Evolutionary conservation across 2,797 vertebrate species (phyloP).

Genomic region (Pangasius djambal): DNA sequence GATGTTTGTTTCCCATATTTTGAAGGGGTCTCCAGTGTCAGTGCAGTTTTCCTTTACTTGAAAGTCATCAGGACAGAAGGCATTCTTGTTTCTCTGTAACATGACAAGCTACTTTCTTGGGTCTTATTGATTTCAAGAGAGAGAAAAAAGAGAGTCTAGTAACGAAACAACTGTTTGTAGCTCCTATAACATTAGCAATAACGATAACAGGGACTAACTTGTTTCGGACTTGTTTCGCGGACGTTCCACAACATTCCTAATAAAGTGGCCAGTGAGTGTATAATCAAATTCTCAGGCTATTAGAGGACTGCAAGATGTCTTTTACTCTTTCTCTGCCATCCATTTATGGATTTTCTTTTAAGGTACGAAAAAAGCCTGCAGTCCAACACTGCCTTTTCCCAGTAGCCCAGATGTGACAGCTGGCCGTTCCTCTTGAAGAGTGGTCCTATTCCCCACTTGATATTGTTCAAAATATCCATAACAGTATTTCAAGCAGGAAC

Average conservation of each 20-base stretch:
- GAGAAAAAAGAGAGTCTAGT: background rate
- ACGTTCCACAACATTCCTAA: background rate
- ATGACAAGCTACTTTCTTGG: background rate
- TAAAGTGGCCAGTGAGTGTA: background rate
- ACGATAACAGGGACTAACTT: background rate
- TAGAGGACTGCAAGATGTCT: background rate
- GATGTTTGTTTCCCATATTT: background rate
- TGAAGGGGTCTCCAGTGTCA: background rate
- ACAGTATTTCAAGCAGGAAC: slow-evolving; percentile 25
- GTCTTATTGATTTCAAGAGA: no score
- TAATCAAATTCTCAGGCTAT: background rate
- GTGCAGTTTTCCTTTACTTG: background rate
- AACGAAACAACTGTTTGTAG: background rate
- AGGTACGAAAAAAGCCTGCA: background rate
- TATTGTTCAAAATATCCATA: slow-evolving; percentile 28
- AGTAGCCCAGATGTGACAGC: slow-evolving; percentile 33
- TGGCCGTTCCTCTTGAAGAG: slow-evolving; percentile 37
- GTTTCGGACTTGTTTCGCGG: background rate
- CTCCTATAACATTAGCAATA: background rate
- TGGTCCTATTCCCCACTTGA: slow-evolving; percentile 15
- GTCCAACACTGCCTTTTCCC: slow-evolving; percentile 6
- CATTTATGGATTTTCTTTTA: slow-evolving; percentile 15
- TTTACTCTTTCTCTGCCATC: background rate
- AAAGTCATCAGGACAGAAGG: no score
- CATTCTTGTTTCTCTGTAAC: background rate